Base-by-base conservation (phyloP, 2,113 vertebrate species). In the Lycaon pictus region DNA sequence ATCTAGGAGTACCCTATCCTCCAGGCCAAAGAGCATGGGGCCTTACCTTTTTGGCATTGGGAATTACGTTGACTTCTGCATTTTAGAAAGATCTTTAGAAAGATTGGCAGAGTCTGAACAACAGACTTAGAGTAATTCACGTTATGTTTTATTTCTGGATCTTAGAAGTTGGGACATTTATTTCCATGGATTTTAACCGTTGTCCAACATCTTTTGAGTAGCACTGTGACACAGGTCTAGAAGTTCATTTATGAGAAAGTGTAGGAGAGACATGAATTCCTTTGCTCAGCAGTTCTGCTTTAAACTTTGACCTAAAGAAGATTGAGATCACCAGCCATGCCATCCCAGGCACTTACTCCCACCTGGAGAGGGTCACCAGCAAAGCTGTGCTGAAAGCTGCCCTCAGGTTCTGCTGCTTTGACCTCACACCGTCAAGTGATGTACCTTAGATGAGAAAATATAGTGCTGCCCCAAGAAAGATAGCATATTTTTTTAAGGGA, bases 111-210 rank as follows among this genome's bases (percentile, higher is more conserved):
- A 81, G 20, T n/a, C 37, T n/a, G 13, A 97, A 69, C 65, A 72
- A 88, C 13, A 32, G 65, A 94, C 60, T 35, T 72, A 82, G 88
- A 82, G 88, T 90, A 88, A 86, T 85, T 81, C 11, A 35, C 53
- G 23, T 56, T 87, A 11, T 9, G 3, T 81, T 93, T 93, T 95
- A 83, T 92, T 97, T 94, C 79, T 96, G 60, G 27, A 90, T 55
- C 62, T 58, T 1, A 27, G 79, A 93, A 62, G 60, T 82, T 91
- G 86, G 27, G 53, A 90, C 63, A 22, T 95, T 95, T 83, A 74
- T 95, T 95, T 92, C 58, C 13, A 29, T 95, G 93, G 35, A 29
- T 96, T 93, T 82, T n/a, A 95, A 53, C 63, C 92, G 23, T 93
- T 60, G 37, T 15, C 55, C 85, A 25, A 79, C 58, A 91, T 85